phyloP scores from a whole-genome alignment of 2,888 invertebrate species.

The Osmoderma eremita region DNA sequence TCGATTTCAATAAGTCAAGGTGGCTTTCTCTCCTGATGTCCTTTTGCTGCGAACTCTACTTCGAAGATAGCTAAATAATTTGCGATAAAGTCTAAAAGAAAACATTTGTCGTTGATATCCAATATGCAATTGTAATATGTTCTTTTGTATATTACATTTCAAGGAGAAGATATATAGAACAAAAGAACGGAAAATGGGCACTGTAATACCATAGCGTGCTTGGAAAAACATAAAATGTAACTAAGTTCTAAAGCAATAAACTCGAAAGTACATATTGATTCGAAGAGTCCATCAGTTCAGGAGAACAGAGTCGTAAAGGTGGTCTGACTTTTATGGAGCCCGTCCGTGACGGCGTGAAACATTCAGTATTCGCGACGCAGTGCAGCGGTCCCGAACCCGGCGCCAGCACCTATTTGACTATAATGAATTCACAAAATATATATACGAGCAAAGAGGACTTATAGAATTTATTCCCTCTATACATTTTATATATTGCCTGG shows the following conservation, averaged over 20 bases:
- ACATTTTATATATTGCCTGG: constrained; percentile 31
- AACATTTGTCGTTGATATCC: no score
- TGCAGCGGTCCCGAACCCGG: constrained; percentile 39
- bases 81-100: no score
- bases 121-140: background rate
- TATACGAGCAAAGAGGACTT: constrained; percentile 38
- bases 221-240: constrained; percentile 44
- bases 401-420: constrained; percentile 46
- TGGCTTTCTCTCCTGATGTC: no score
- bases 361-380: constrained; percentile 46
- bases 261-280: constrained; percentile 48
- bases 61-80: no score
- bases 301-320: constrained; percentile 47
- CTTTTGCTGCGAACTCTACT: no score
- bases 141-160: background rate
- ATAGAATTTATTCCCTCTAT: constrained; percentile 41
- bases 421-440: constrained; percentile 44
- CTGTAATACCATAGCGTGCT: constrained; percentile 23
- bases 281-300: constrained; percentile 48
- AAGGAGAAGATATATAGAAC: background rate
- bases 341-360: constrained; percentile 43
- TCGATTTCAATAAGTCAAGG: no score
- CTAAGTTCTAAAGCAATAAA: constrained; percentile 45
- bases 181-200: background rate
- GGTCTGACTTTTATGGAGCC: constrained; percentile 44